Evolutionary conservation across 2,888 invertebrate species (phyloP).

Genomic region (Hypselothyrea guttata): DNA sequence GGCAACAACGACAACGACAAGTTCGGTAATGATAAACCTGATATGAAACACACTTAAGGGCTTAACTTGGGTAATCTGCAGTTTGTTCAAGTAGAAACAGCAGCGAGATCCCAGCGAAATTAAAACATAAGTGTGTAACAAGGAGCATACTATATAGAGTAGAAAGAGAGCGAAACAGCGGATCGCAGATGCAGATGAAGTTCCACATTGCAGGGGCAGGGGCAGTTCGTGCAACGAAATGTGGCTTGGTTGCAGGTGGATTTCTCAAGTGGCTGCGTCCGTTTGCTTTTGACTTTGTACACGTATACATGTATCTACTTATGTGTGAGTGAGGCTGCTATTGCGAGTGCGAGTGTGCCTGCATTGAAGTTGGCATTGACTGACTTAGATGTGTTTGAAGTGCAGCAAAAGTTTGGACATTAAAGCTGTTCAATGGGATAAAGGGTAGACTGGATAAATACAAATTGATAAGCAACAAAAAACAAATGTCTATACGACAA

Average conservation of each 20-base stretch:
- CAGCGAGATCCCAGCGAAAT: constrained; percentile 63
- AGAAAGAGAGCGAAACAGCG: constrained; percentile 8
- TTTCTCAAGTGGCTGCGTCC: constrained; percentile 77
- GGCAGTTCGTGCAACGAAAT: constrained; percentile 6
- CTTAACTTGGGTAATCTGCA: constrained; percentile 77
- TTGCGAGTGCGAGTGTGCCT: constrained; percentile 5
- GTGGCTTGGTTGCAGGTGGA: constrained; percentile 65
- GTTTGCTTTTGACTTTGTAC: constrained; percentile 40
- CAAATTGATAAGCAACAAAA: background rate
- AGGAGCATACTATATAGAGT: constrained; percentile 17
- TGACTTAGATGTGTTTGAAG: constrained; percentile 28
- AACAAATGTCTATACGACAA: too few relatives aligned
- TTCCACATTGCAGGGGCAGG: constrained; percentile 50
- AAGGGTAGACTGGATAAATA: background rate
- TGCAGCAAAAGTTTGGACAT: constrained; percentile 46
- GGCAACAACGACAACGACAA: constrained; percentile 26
- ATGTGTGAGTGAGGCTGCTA: constrained; percentile 9
- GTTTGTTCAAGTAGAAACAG: constrained; percentile 69
- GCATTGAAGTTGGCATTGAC: constrained; percentile 27
- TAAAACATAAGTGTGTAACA: constrained; percentile 54
- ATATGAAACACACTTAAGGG: constrained; percentile 78
- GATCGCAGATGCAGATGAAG: background rate
- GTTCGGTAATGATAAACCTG: constrained; percentile 68
- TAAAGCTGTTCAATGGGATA: background rate
- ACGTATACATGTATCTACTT: constrained; percentile 10